Percentiles rank a stretch among this genome's conserved stretches.
These are phyloP conservation scores for Neostethus bicornis DNA, from an alignment of 2,797 vertebrate genomes.

Conservation along the genomic window DNA sequence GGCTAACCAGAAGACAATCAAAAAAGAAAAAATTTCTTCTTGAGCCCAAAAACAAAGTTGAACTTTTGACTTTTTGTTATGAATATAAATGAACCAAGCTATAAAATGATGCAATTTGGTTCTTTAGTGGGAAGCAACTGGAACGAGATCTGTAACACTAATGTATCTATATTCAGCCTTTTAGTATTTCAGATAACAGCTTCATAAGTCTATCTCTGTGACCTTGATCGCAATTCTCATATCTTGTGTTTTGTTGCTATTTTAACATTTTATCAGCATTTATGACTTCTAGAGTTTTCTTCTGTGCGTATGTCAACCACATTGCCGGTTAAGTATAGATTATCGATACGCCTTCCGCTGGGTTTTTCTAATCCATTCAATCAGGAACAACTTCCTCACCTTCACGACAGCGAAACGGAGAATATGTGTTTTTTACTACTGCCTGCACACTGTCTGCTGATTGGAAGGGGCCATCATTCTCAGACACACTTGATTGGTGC, in stretches of 20 bases:
- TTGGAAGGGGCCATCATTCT: constrained; percentile 26
- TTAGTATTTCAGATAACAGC: background rate
- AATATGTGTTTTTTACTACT: constrained; percentile 11
- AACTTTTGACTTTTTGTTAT: constrained; percentile 6
- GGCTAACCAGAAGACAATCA: too few species aligned
- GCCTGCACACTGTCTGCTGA: constrained; percentile 19
- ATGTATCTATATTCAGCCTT: background rate
- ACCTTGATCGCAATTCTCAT: constrained; percentile 15
- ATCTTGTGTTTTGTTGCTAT: background rate
- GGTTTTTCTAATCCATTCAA: constrained; percentile 7
- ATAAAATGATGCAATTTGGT: background rate
- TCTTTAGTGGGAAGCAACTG: background rate
- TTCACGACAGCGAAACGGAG: constrained; percentile 2
- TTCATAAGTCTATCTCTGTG: background rate
- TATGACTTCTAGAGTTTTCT: background rate
- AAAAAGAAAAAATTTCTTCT: too few species aligned
- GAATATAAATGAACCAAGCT: constrained; percentile 9
- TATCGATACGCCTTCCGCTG: constrained; percentile 6
- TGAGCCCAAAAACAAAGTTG: constrained; percentile 21
- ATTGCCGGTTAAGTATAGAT: constrained; percentile 12
- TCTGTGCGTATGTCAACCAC: background rate
- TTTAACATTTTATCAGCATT: constrained; percentile 21
- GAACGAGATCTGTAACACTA: background rate
- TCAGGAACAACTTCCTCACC: background rate
- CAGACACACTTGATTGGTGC: constrained; percentile 45